These are phyloP conservation scores for Prenolepis imparis DNA, from an alignment of 2,888 invertebrate genomes.

Conservation along the genomic window DNA sequence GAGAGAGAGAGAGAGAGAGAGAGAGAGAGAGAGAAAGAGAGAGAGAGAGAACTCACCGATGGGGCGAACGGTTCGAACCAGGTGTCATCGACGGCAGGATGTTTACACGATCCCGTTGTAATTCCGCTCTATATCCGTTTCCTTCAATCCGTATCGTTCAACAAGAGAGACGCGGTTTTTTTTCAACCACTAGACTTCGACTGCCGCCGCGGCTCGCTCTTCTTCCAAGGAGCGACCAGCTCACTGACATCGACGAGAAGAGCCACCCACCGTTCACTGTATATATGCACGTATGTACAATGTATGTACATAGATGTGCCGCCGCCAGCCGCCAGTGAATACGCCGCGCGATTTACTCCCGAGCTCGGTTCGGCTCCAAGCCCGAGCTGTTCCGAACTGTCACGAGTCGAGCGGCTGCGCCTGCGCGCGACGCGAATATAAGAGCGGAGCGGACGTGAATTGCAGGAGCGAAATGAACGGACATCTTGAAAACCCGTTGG, in stretches of 20 bases:
- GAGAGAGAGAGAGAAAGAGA: neutral
- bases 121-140: neutral
- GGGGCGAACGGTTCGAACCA: neutral
- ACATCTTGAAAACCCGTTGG: neutral
- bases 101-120: neutral
- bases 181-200: conserved; percentile 15
- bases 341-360: conserved; percentile 19
- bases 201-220: conserved; percentile 27
- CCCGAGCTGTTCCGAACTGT: conserved; percentile 1
- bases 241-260: conserved; percentile 27
- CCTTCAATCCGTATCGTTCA: neutral
- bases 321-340: neutral
- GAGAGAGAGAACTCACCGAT: neutral
- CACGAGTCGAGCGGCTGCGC: neutral
- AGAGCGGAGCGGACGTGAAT: neutral
- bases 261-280: neutral
- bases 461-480: conserved; percentile 7
- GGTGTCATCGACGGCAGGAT: neutral
- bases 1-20: too few relatives aligned
- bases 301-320: neutral
- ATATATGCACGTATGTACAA: neutral
- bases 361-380: neutral
- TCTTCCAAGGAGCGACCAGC: conserved; percentile 11
- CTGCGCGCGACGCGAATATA: neutral
- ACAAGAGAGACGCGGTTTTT: neutral